Percentiles rank a stretch among this genome's conserved stretches.
phyloP scores from a whole-genome alignment of 2,888 invertebrate species.

The Chorisops tibialis region DNA sequence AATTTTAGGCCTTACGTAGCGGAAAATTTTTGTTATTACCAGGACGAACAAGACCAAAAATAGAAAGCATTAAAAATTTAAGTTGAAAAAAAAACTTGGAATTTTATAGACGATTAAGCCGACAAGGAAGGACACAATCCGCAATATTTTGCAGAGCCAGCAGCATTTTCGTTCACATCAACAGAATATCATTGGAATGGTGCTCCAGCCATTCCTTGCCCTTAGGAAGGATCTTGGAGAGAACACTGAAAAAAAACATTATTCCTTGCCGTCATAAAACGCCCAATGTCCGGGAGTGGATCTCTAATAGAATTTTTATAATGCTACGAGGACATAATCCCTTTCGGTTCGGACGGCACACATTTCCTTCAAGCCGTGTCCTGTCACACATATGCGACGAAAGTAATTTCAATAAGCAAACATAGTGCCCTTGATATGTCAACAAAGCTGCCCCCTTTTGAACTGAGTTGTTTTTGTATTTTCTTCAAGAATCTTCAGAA shows the following conservation, averaged over 20 bases:
- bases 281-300: background rate
- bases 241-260: too few species aligned
- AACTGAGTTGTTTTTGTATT: too few species aligned
- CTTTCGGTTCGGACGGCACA: background rate
- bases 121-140: slow-evolving; percentile 10
- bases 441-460: slow-evolving; percentile 5
- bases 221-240: too few species aligned
- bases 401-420: slow-evolving; percentile 26
- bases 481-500: too few species aligned
- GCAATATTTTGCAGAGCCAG: slow-evolving; percentile 5
- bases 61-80: too few species aligned
- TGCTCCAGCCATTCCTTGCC: too few species aligned
- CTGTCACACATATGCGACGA: background rate
- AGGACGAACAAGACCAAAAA: too few species aligned
- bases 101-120: slow-evolving; percentile 24
- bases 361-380: background rate
- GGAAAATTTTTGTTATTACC: too few species aligned
- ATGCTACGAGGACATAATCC: slow-evolving; percentile 15
- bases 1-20: too few species aligned
- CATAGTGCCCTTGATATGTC: slow-evolving; percentile 17
- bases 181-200: background rate
- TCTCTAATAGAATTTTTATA: slow-evolving; percentile 21
- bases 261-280: background rate
- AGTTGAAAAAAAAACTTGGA: slow-evolving; percentile 8
- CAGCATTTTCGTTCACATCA: background rate